These are phyloP conservation scores for Helostoma temminkii DNA, from an alignment of 2,797 vertebrate species.

Conservation along the genomic window DNA sequence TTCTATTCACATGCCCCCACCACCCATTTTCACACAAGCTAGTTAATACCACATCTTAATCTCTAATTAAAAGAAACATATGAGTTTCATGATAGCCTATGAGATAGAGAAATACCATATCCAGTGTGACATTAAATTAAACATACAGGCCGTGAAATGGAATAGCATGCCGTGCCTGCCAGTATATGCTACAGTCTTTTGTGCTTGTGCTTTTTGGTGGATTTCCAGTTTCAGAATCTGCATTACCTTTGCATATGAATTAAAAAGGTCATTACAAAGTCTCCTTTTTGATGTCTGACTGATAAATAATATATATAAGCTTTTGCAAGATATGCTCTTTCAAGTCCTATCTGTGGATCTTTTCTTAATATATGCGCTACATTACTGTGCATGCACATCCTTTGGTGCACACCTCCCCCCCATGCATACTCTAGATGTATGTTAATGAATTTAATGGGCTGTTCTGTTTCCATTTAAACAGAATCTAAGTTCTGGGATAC, in stretches of 20 bases:
- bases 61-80: slow-evolving; percentile 56
- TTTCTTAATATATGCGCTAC: slow-evolving; percentile 80
- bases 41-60: slow-evolving; percentile 54
- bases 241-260: slow-evolving; percentile 82
- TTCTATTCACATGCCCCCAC: background rate
- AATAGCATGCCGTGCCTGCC: slow-evolving; percentile 23
- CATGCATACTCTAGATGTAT: slow-evolving; percentile 76
- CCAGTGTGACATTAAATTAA: slow-evolving; percentile 66
- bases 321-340: slow-evolving; percentile 85
- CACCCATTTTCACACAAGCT: background rate
- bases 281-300: slow-evolving; percentile 83
- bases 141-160: slow-evolving; percentile 57
- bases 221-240: slow-evolving; percentile 64
- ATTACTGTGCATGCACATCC: slow-evolving; percentile 73
- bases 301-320: slow-evolving; percentile 84
- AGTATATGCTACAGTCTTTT: slow-evolving; percentile 17
- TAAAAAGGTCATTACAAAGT: slow-evolving; percentile 82
- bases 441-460: slow-evolving; percentile 84
- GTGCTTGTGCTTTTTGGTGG: slow-evolving; percentile 41
- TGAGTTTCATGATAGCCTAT: slow-evolving; percentile 34
- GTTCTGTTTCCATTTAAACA: slow-evolving; percentile 84
- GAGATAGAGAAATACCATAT: slow-evolving; percentile 50
- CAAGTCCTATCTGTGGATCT: slow-evolving; percentile 80
- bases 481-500: slow-evolving; percentile 76
- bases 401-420: slow-evolving; percentile 58